These are phyloP conservation scores for Gymnopithys bicolor DNA, from an alignment of 2,797 vertebrate species.

Conservation along the genomic window DNA sequence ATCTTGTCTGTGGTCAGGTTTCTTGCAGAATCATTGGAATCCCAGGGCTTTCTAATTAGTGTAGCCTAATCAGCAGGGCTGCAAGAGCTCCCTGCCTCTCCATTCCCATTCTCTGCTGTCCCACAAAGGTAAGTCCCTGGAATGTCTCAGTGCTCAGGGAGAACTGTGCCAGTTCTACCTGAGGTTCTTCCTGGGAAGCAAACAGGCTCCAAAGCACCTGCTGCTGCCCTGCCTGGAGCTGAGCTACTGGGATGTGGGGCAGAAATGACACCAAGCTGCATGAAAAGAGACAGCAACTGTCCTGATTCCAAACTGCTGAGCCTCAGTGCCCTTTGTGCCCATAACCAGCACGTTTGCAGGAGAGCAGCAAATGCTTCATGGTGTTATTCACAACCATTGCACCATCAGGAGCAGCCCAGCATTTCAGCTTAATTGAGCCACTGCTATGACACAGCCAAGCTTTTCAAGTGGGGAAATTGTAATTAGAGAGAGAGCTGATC, in stretches of 20 bases:
- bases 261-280: neutral
- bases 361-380: constrained; percentile 26
- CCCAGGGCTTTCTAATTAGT: neutral
- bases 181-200: neutral
- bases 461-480: constrained; percentile 52
- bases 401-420: constrained; percentile 17
- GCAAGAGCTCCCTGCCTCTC: neutral
- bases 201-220: neutral
- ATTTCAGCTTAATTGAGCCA: constrained; percentile 33
- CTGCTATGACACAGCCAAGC: constrained; percentile 34
- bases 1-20: neutral
- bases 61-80: neutral
- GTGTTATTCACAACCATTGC: neutral
- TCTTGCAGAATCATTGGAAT: neutral
- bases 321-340: neutral
- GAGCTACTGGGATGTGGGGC: neutral
- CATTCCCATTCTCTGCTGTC: fast-evolving
- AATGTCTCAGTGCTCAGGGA: neutral
- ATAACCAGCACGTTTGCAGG: neutral
- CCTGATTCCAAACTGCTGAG: neutral
- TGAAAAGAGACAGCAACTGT: constrained; percentile 23
- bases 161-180: no score
- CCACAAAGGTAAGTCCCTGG: neutral
- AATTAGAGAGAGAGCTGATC: constrained; percentile 46
- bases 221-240: neutral